Evolutionary conservation across 1,140 invertebrate species (phyloP), one percentile per base, ranked within the genome.

Genomic region (Argopecten irradians): DNA sequence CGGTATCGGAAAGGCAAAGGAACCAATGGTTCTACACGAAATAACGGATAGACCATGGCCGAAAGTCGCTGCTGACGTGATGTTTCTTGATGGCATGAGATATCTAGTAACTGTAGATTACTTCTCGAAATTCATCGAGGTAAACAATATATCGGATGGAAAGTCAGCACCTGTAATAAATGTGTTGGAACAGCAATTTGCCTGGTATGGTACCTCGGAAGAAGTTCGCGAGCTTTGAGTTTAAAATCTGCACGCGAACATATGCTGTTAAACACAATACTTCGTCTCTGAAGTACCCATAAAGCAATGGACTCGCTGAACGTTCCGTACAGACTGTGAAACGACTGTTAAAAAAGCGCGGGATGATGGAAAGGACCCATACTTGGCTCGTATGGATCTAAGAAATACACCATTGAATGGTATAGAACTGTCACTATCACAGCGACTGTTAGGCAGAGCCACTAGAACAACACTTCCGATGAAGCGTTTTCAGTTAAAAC

Each of bases 251-350:
- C 88, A 34, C 88, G 32, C 55, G 82, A 19, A 71, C 90, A 0
- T 92, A 88, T 87, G 41, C 71, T 7, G 90, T 94, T 87, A 86
- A 84, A 34, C 92, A 93, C 71, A 85, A 87, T 9, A 92, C 91
- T 3, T 89, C 43, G 32, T 88, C 82, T 13, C 91, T 87, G 11
- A 8, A 71, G 19, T 90, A 88, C 89, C 89, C 92, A 32, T 90
- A 93, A 84, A 82, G 82, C 16, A 92, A 92, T 85, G 89, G 90
- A 32, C 83, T 90, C 28, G 92, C 87, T 3, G 90, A 93, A 85
- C 86, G 87, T 82, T 88, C 82, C 0, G 91, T 92, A 7, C 88
- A 92, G 34, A 89, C 89, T 2, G 90, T 92, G 5, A 91, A 93
- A 87, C 87, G n/a, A 16, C 46, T 93, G n/a, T 46, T 91, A 87